Percentiles rank a stretch among this genome's conserved stretches.
These are phyloP conservation scores for Cephus nigrinus DNA, from an alignment of 2,888 invertebrate genomes.

Conservation along the genomic window DNA sequence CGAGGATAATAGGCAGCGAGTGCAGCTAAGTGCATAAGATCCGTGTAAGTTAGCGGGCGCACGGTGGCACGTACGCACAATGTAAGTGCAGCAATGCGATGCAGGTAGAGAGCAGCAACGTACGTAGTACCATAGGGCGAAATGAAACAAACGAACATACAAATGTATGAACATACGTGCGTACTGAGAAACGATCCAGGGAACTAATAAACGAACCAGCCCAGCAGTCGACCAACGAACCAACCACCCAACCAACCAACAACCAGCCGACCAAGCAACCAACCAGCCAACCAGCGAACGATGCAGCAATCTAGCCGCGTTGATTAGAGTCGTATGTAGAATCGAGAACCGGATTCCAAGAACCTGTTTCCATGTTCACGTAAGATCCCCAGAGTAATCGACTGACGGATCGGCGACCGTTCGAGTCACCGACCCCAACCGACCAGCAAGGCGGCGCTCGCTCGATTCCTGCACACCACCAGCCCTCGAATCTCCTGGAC, in stretches of 20 bases:
- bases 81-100: neutral
- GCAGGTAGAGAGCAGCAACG: conserved; percentile 15
- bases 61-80: neutral
- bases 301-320: conserved; percentile 66
- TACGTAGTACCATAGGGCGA: conserved; percentile 28
- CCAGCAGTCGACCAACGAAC: neutral
- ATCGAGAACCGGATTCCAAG: conserved; percentile 67
- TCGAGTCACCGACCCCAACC: conserved; percentile 65
- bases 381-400: conserved; percentile 67
- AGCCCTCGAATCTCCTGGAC: neutral
- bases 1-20: conserved; percentile 59
- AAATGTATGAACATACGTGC: neutral
- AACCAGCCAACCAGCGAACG: conserved; percentile 35
- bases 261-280: conserved; percentile 23
- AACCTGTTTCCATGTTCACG: conserved; percentile 67
- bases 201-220: conserved; percentile 3
- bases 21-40: conserved; percentile 38
- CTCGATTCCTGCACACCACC: conserved; percentile 32
- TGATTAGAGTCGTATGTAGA: conserved; percentile 67
- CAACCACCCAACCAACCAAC: conserved; percentile 19
- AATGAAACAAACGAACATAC: conserved; percentile 31
- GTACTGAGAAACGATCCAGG: neutral
- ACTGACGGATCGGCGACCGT: conserved; percentile 67
- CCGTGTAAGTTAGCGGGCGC: neutral
- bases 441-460: conserved; percentile 43